Evolutionary conservation across 1,140 invertebrate species (phyloP).

Genomic region (Drosophila arizonae): DNA sequence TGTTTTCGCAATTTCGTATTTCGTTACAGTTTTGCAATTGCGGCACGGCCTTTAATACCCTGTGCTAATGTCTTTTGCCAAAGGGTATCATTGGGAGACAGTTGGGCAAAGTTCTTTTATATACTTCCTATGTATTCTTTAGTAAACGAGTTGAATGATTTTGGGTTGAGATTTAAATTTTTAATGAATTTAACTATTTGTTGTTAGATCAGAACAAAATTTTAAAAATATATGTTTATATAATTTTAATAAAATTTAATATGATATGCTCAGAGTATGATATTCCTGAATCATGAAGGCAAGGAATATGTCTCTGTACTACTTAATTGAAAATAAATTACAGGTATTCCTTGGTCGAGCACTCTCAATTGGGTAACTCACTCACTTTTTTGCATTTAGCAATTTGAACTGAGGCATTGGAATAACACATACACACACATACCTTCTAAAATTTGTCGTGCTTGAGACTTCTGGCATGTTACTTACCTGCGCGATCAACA

Average conservation of each 20-base stretch:
- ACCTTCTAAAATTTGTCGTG: constrained; percentile 49
- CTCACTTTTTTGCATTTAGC: constrained; percentile 36
- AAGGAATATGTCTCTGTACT: no score
- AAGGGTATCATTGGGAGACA: not conserved
- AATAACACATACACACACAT: constrained; percentile 34
- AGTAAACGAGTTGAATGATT: not conserved
- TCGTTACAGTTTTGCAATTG: constrained; percentile 35
- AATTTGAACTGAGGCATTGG: constrained; percentile 63
- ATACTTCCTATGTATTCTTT: no score
- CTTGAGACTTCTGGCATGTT: constrained; percentile 48
- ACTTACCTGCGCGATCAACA: constrained; percentile 7
- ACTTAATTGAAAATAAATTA: not conserved
- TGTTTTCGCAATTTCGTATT: constrained; percentile 36
- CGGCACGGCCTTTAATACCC: constrained; percentile 36
- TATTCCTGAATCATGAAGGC: no score
- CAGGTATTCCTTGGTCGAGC: not conserved
- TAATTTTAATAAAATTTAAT: no score
- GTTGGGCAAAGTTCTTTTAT: not conserved
- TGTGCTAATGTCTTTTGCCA: not conserved
- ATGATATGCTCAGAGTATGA: no score
- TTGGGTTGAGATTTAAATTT: no score
- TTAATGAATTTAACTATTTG: no score
- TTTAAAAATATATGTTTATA: no score
- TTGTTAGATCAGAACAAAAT: no score
- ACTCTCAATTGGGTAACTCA: not conserved